Evolutionary conservation across 1,140 invertebrate genomes (phyloP), one percentile per base, ranked within the genome.

Genomic region (Drosophila funebris): DNA sequence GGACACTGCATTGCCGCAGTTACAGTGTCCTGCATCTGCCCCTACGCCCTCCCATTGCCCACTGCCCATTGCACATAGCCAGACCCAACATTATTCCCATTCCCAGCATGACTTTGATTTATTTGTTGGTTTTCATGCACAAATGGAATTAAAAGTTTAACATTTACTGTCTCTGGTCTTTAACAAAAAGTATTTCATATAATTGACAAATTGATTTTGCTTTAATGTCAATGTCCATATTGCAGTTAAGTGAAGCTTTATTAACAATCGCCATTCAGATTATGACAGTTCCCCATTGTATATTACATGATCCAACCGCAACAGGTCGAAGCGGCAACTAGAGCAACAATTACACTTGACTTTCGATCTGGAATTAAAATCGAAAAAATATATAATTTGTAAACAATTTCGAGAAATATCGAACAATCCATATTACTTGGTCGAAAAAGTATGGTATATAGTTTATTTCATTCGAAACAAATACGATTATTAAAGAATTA

Each of bases 61-160:
- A 20, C 8, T 14, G 22, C 16, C 64, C 52, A 36, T 13, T 39
- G 41, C 33, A 18, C 48, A 36, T 46, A 43, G 16, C 46, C 37
- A 64, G 16, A 13, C 39, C 53, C 50, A 52, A 39, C 20, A 60
- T 56, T 63, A 62, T 33, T 58, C 54, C 39, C 44, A 44, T 13
- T 57, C 53, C 18, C 33, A 46, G 50, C 41, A 31, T 68, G 66
- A 83, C 79, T 83, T 83, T 83, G 79, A 83, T 83, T 83, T 83
- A 83, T 83, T 83, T 78, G 79, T 57, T 67, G 71, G 71, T 67
- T 73, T 66, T 68, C 46, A 61, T 44, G 76, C 60, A 58, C 75
- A 75, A 83, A 83, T 83, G 79, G 80, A 84, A 83, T 83, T 83
- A 83, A 83, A 83, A 84, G 79, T 72, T 83, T 60, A 78, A 83